Evolutionary conservation across 1,140 invertebrate genomes (phyloP).

Genomic region (Ptiloglossa arizonensis): DNA sequence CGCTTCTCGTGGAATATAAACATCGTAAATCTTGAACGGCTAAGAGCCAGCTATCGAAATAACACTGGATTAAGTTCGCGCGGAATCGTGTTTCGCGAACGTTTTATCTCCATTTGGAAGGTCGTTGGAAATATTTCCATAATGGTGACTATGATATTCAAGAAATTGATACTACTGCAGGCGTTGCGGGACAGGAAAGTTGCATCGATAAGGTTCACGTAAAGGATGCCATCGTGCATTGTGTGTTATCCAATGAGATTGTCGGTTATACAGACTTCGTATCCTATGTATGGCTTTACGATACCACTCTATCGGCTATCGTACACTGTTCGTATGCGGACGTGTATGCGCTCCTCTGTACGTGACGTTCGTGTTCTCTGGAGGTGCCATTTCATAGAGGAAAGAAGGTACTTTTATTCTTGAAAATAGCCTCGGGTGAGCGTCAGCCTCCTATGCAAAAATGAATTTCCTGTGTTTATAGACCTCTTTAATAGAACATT

Average conservation of each 20-base stretch:
- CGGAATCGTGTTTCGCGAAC: no score
- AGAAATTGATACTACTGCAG: constrained; percentile 34
- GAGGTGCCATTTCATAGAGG: constrained; percentile 50
- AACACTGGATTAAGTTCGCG: background rate
- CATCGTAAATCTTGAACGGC: no score
- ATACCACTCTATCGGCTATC: constrained; percentile 52
- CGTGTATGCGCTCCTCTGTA: no score
- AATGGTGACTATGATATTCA: constrained; percentile 1
- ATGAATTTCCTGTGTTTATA: constrained; percentile 50
- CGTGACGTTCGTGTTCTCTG: constrained; percentile 3
- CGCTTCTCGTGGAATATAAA: no score
- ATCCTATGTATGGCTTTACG: constrained; percentile 59
- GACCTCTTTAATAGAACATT: constrained; percentile 22
- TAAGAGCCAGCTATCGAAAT: background rate
- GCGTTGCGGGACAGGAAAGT: constrained; percentile 29
- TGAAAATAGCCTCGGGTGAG: constrained; percentile 24
- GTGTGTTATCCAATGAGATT: constrained; percentile 57
- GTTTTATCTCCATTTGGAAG: background rate
- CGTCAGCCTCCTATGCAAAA: constrained; percentile 25
- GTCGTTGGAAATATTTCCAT: constrained; percentile 13
- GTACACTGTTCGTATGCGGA: background rate
- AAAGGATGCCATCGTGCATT: constrained; percentile 48
- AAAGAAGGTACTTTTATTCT: constrained; percentile 50
- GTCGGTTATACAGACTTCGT: constrained; percentile 55
- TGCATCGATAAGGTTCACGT: constrained; percentile 34